Evolutionary conservation across 2,113 vertebrate genomes (phyloP).

Genomic region (Xiphorhynchus elegans): DNA sequence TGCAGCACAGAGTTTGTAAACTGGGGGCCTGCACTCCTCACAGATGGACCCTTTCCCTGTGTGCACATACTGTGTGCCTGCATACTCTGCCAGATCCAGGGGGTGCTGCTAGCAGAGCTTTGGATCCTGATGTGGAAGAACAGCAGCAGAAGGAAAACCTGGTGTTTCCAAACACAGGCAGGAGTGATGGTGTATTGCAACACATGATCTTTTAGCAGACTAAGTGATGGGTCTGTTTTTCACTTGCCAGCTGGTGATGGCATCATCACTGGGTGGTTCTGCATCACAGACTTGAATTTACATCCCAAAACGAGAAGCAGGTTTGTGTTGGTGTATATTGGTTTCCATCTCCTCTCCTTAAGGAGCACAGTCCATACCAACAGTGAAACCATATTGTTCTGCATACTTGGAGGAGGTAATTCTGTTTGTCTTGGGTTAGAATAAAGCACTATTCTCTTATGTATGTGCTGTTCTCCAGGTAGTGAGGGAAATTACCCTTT

Average conservation of each 20-base stretch:
- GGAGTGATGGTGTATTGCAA: not conserved
- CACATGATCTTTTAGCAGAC: not conserved
- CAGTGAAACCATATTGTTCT: not conserved
- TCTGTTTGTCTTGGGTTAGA: not conserved
- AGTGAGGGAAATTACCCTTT: not conserved
- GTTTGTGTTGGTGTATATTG: not conserved
- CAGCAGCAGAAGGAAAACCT: not conserved
- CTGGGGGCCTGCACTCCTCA: not conserved
- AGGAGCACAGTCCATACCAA: fast-evolving
- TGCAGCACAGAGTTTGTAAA: too few relatives aligned
- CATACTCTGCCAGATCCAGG: not conserved
- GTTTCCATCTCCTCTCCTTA: not conserved
- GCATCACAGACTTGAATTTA: not conserved
- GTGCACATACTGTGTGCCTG: too few relatives aligned
- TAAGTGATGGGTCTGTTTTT: not conserved
- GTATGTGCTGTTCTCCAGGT: fast-evolving
- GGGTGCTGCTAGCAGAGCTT: not conserved
- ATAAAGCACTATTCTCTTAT: not conserved
- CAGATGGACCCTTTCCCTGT: not conserved
- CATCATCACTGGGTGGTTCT: fast-evolving
- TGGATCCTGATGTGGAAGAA: not conserved
- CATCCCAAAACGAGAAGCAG: not conserved
- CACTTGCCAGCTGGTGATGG: not conserved
- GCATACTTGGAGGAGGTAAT: not conserved
- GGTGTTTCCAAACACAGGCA: not conserved